phyloP scores from a whole-genome alignment of 2,113 vertebrate genomes.

The Tricholaema leucomelas region DNA sequence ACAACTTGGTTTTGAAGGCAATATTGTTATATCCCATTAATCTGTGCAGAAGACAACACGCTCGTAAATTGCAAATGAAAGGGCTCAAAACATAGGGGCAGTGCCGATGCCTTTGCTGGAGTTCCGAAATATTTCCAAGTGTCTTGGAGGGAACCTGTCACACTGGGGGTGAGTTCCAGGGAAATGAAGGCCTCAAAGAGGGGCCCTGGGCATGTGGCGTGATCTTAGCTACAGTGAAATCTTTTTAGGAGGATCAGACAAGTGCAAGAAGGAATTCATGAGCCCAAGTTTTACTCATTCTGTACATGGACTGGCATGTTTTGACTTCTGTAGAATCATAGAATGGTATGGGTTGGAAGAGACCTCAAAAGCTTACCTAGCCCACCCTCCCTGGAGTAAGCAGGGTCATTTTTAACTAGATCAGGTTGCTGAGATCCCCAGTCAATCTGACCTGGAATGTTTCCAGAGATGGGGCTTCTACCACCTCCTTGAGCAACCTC shows the following conservation, averaged over 20 bases:
- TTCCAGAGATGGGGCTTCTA: too few relatives aligned
- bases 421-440: too few relatives aligned
- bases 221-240: not conserved
- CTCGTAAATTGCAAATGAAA: not conserved
- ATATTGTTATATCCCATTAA: not conserved
- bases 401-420: too few relatives aligned
- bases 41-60: not conserved
- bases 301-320: not conserved
- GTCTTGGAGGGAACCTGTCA: not conserved
- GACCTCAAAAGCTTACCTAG: too few relatives aligned
- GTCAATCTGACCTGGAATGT: too few relatives aligned
- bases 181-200: not conserved
- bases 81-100: not conserved
- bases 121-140: not conserved
- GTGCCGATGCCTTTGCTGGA: not conserved
- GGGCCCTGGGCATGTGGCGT: rapidly evolving
- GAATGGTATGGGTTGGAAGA: too few relatives aligned
- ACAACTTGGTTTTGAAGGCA: not conserved
- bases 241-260: not conserved
- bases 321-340: not conserved
- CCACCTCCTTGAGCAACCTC: too few relatives aligned
- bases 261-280: not conserved
- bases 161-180: not conserved
- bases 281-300: not conserved
- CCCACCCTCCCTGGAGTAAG: too few relatives aligned